Percentiles rank a stretch among this genome's conserved stretches.
Conservation (phyloP, 2,113 vertebrate species). For the Silurus meridionalis region DNA sequence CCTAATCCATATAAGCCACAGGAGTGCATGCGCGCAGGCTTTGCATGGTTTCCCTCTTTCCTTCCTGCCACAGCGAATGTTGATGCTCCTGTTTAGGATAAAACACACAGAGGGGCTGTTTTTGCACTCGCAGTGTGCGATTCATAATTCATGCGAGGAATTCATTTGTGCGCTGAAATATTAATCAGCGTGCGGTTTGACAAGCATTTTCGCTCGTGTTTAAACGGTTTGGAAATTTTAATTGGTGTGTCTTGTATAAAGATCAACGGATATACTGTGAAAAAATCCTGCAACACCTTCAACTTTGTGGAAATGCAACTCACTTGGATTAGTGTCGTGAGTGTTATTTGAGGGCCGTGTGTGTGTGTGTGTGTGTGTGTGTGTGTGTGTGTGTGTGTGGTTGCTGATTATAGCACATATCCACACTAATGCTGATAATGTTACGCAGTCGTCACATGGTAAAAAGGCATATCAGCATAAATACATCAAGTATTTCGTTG, state of each 20-base stretch:
- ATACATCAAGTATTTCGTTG: not conserved
- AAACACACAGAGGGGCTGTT: conserved; percentile 1
- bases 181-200: not conserved
- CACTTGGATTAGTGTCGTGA: not conserved
- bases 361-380: not conserved
- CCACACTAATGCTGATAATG: not conserved
- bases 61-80: not conserved
- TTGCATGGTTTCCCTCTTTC: conserved; percentile 1
- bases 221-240: not conserved
- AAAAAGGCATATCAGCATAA: not conserved
- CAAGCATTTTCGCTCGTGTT: not conserved
- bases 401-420: not conserved
- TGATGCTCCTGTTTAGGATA: not conserved
- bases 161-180: not conserved
- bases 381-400: not conserved
- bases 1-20: conserved; percentile 26
- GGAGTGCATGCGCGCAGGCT: not conserved
- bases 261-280: not conserved
- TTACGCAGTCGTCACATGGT: not conserved
- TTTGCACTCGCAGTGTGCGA: not conserved
- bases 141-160: not conserved
- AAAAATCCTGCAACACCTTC: not conserved
- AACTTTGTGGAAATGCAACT: not conserved
- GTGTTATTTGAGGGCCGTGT: not conserved
- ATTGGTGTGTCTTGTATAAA: not conserved